Base-by-base conservation (phyloP, 2,113 vertebrate genomes). In the Myiagra hebetior region DNA sequence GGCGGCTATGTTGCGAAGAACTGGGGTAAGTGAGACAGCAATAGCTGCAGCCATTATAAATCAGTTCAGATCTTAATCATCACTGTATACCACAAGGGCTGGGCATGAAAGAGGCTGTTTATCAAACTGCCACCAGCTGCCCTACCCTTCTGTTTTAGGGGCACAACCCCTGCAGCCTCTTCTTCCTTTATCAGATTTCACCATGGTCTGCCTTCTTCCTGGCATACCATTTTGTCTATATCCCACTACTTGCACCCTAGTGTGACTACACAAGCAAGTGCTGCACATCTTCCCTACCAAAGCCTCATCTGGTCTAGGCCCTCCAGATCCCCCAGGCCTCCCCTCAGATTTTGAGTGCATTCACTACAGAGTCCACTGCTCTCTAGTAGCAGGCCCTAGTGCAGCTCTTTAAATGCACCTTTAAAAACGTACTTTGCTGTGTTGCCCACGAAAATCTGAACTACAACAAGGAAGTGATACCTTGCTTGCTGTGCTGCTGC, bases 31-130 rank as follows among this genome's bases (percentile, higher is more conserved):
- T 44, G 73, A 91, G 57, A 79, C n/a, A 82, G 56, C 62, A 91
- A 52, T 31, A 95, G 62, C 57, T 82, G 28, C 57, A 91, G 49
- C 56, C 65, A 85, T n/a, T 65, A 85, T 44, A 87, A 85, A 95
- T 93, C 49, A 72, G 80, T 81, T 81, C 82, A 76, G 86, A 90
- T 95, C 65, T 95, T 86, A 95, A 62, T 93, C 94, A 91, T 76
- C 49, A 22, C 24, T 31, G 24, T 42, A 49, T 26, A 85, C 87
- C 6, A 1, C 60, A 78, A 84, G 26, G n/a, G n/a, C 62, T 76
- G 57, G 26, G n/a, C 22, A 91, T 35, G 52, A 86, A 86, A 53
- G 47, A 82, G 19, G 30, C 24, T 80, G 68, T 93, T 95, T 85
- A 44, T 47, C 62, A 82, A 81, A 79, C 78, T 64, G 78, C 53